Evolutionary conservation across 2,888 invertebrate genomes (phyloP).

Genomic region (Molanna angustata): DNA sequence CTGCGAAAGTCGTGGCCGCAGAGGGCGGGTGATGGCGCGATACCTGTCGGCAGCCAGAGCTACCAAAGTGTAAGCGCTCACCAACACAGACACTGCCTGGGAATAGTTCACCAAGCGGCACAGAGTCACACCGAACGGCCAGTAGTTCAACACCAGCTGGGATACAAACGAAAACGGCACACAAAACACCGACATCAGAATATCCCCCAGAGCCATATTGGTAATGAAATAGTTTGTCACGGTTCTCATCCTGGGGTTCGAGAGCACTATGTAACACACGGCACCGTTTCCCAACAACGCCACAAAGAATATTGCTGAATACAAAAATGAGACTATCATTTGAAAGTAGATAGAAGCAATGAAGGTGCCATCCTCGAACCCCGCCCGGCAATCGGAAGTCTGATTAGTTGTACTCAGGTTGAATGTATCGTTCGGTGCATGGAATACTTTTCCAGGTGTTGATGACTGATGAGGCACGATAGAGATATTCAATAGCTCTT

Average conservation of each 20-base stretch:
- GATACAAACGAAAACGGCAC: constrained; percentile 78
- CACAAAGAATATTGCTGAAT: constrained; percentile 59
- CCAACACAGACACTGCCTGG: constrained; percentile 65
- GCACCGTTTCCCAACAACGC: constrained; percentile 62
- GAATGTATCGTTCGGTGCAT: background rate
- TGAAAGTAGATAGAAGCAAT: constrained; percentile 47
- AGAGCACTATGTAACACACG: constrained; percentile 72
- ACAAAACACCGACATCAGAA: constrained; percentile 76
- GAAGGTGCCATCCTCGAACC: constrained; percentile 19
- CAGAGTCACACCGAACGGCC: constrained; percentile 74
- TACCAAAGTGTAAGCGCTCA: constrained; percentile 77
- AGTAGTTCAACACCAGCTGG: constrained; percentile 65
- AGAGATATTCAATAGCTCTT: too few relatives aligned
- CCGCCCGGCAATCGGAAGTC: constrained; percentile 7
- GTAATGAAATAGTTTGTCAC: constrained; percentile 80
- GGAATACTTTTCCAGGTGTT: too few relatives aligned
- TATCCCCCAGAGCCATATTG: constrained; percentile 74
- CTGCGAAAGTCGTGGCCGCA: constrained; percentile 68
- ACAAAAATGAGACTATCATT: constrained; percentile 56
- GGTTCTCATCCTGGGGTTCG: constrained; percentile 71
- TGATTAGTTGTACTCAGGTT: too few relatives aligned
- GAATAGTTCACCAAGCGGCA: constrained; percentile 71
- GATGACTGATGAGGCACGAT: too few relatives aligned
- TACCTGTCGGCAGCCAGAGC: constrained; percentile 79
- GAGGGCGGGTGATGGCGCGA: constrained; percentile 75